These are phyloP conservation scores for Hyles vespertilio DNA, from an alignment of 1,140 invertebrate species.

Conservation along the genomic window DNA sequence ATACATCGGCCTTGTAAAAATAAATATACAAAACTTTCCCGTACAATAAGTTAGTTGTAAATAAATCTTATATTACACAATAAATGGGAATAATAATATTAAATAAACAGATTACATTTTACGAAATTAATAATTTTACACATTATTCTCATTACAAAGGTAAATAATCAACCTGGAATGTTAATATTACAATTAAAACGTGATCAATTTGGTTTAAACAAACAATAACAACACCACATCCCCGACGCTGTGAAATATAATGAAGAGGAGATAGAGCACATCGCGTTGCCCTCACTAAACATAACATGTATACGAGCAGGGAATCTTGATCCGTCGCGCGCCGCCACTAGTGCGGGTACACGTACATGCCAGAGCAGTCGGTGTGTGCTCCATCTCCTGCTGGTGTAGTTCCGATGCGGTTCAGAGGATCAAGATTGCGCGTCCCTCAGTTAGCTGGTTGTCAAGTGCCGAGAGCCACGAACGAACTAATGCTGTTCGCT, in stretches of 20 bases:
- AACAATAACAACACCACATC: constrained; percentile 29
- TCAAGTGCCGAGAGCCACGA: constrained; percentile 76
- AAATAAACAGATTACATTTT: constrained; percentile 57
- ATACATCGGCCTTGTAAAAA: constrained; percentile 63
- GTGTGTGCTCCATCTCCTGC: constrained; percentile 39
- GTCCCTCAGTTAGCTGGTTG: constrained; percentile 73
- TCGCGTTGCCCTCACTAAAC: not conserved
- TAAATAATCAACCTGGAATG: constrained; percentile 71
- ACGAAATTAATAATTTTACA: constrained; percentile 55
- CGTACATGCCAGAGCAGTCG: constrained; percentile 24
- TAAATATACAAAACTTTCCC: constrained; percentile 56
- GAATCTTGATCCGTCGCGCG: constrained; percentile 43
- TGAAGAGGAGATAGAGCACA: constrained; percentile 48
- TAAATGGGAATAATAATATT: constrained; percentile 59
- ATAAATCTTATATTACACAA: constrained; percentile 72
- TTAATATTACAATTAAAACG: constrained; percentile 66
- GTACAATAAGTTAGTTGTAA: constrained; percentile 71
- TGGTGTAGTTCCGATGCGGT: constrained; percentile 40
- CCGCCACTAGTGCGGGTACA: constrained; percentile 28
- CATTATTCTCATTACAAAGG: constrained; percentile 54
- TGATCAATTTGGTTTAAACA: constrained; percentile 70
- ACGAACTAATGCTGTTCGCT: constrained; percentile 75
- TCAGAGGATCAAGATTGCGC: constrained; percentile 61
- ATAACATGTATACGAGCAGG: too few species aligned
- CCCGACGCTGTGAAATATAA: constrained; percentile 32